Evolutionary conservation across 2,888 invertebrate species (phyloP).

Genomic region (Eupithecia centaureata): DNA sequence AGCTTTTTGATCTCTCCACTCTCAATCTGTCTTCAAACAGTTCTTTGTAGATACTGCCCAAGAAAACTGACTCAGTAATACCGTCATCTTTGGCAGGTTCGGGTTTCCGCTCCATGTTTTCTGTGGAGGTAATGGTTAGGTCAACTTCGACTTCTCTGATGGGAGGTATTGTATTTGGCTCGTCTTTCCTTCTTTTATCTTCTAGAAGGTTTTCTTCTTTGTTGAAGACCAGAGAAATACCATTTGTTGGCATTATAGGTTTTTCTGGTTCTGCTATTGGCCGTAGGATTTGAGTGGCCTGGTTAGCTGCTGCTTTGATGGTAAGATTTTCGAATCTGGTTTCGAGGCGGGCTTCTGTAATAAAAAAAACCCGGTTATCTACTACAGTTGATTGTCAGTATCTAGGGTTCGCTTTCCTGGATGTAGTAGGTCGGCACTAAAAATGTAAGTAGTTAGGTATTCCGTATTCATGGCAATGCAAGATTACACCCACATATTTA

Average conservation of each 20-base stretch:
- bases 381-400: not conserved
- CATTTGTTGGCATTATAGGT: conserved; percentile 22
- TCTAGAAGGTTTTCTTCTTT: conserved; percentile 48
- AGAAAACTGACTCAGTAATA: conserved; percentile 33
- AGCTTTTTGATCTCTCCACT: conserved; percentile 29
- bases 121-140: conserved; percentile 9
- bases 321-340: conserved; percentile 52
- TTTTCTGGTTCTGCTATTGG: conserved; percentile 21
- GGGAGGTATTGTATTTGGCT: not conserved
- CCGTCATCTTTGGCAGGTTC: conserved; percentile 15
- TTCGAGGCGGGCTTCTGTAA: conserved; percentile 58
- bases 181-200: conserved; percentile 36
- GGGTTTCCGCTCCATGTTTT: conserved; percentile 12
- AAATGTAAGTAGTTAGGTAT: too few species aligned
- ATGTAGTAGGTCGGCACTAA: not conserved
- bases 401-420: not conserved
- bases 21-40: conserved; percentile 19
- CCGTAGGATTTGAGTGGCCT: conserved; percentile 54
- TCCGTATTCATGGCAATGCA: too few species aligned
- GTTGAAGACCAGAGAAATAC: conserved; percentile 54
- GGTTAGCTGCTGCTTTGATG: conserved; percentile 49
- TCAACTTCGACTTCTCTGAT: not conserved
- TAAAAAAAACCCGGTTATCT: not conserved
- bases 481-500: too few species aligned
- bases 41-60: conserved; percentile 42